Percentiles rank a stretch among this genome's conserved stretches.
These are phyloP conservation scores for Telenomus remus DNA, from an alignment of 1,140 invertebrate species.

Conservation along the genomic window DNA sequence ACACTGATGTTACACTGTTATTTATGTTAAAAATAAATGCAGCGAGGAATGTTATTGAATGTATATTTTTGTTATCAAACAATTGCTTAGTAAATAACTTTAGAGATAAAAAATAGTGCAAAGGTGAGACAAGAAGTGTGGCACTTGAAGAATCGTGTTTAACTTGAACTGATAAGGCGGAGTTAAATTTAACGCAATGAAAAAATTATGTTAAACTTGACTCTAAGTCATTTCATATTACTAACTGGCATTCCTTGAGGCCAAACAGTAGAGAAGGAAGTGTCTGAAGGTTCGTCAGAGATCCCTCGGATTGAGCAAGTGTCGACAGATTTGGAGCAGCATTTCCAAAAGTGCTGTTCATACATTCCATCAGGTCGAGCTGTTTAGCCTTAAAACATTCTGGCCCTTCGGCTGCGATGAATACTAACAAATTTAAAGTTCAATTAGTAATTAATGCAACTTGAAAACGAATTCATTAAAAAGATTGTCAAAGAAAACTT, in stretches of 20 bases:
- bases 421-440: constrained; percentile 78
- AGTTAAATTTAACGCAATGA: no score
- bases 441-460: neutral
- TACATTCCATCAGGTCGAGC: constrained; percentile 77
- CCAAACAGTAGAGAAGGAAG: constrained; percentile 77
- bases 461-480: no score
- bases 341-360: constrained; percentile 78
- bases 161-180: no score
- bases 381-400: constrained; percentile 80
- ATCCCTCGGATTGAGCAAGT: constrained; percentile 46
- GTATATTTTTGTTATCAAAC: no score
- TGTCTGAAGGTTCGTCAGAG: constrained; percentile 69
- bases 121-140: neutral
- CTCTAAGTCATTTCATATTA: constrained; percentile 14
- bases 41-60: no score
- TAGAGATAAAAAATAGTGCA: neutral
- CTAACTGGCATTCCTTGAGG: constrained; percentile 76
- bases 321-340: constrained; percentile 12
- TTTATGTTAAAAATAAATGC: no score
- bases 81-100: no score
- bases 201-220: neutral
- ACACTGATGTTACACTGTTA: no score
- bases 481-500: no score
- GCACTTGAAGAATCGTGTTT: no score
- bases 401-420: constrained; percentile 85